Evolutionary conservation across 2,113 vertebrate species (phyloP).

Genomic region (Oplegnathus fasciatus): DNA sequence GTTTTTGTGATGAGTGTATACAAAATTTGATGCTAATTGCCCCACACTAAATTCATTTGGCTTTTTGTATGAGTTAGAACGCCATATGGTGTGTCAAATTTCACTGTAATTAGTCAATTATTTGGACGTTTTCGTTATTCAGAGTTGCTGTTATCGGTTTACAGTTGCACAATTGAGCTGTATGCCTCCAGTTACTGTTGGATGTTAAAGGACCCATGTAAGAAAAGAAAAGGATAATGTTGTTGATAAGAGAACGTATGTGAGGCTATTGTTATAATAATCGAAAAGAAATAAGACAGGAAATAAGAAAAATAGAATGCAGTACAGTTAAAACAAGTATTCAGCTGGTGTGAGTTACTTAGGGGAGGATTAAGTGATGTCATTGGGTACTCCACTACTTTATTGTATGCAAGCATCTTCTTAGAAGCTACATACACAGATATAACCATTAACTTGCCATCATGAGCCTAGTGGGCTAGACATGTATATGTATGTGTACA

Average conservation of each 20-base stretch:
- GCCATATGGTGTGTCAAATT: not conserved
- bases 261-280: not conserved
- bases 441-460: not conserved
- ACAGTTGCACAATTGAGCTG: not conserved
- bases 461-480: not conserved
- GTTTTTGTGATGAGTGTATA: not conserved
- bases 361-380: slow-evolving; percentile 1
- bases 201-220: slow-evolving; percentile 8
- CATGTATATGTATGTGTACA: not conserved
- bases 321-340: not conserved
- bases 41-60: not conserved
- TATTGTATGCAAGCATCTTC: not conserved
- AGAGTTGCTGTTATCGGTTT: not conserved
- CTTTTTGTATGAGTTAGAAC: slow-evolving; percentile 9
- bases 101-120: slow-evolving; percentile 1
- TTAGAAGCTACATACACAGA: not conserved
- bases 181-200: slow-evolving; percentile 5
- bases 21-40: not conserved
- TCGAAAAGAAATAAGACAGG: not conserved
- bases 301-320: not conserved
- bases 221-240: not conserved
- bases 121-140: not conserved
- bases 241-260: not conserved
- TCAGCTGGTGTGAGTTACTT: not conserved
- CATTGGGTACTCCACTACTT: not conserved